phyloP scores from a whole-genome alignment of 2,888 invertebrate species.

The Vandiemenella viatica region DNA sequence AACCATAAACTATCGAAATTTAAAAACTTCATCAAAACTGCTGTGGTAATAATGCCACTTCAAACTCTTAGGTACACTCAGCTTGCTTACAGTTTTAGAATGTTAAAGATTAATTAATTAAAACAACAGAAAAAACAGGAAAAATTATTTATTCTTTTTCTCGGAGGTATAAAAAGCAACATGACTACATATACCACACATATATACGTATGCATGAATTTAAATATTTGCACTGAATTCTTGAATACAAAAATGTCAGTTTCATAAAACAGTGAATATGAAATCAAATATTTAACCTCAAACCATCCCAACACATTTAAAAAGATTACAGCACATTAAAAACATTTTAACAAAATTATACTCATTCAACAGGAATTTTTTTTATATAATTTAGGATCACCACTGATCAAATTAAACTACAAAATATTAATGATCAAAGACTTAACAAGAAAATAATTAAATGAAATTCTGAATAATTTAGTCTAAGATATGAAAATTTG shows the following conservation, averaged over 20 bases:
- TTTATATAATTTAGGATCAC: no score
- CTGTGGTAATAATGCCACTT: no score
- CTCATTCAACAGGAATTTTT: no score
- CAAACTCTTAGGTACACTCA: no score
- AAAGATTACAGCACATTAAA: neutral
- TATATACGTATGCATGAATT: slow-evolving; percentile 8
- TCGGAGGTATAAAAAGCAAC: slow-evolving; percentile 17
- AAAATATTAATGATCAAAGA: no score
- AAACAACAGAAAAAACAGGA: slow-evolving; percentile 9
- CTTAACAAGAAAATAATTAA: no score
- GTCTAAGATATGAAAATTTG: no score
- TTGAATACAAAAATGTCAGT: slow-evolving; percentile 4
- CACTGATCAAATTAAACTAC: no score
- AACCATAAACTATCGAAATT: no score
- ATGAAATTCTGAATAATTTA: no score
- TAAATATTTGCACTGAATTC: slow-evolving; percentile 7
- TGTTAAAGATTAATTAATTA: neutral
- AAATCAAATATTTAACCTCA: slow-evolving; percentile 6
- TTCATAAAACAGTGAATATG: slow-evolving; percentile 1
- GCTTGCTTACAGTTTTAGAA: no score
- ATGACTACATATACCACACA: slow-evolving; percentile 16
- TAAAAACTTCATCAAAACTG: no score
- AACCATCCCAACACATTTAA: slow-evolving; percentile 2
- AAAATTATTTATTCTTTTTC: slow-evolving; percentile 13
- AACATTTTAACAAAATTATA: neutral